Percentiles rank a stretch among this genome's conserved stretches.
Conservation (phyloP, 2,888 invertebrate genomes). For the Mayetiola destructor region DNA sequence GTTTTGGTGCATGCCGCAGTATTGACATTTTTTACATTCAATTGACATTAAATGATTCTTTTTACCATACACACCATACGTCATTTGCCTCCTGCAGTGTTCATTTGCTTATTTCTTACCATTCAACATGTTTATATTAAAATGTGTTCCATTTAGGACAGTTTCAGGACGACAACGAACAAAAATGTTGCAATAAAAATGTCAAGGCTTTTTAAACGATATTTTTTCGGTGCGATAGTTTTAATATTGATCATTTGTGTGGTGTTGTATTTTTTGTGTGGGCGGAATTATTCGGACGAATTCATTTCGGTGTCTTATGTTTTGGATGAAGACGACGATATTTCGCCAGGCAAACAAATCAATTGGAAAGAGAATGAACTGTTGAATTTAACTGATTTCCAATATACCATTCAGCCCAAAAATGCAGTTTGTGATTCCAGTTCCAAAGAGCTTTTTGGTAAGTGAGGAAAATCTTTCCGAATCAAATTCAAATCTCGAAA, state of each 20-base stretch:
- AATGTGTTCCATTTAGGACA: too few species aligned
- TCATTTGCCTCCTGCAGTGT: too few species aligned
- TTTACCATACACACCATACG: too few species aligned
- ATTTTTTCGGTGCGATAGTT: neutral
- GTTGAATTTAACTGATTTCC: neutral
- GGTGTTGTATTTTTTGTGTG: neutral
- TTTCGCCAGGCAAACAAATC: neutral
- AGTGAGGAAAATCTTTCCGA: too few species aligned
- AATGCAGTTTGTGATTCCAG: neutral
- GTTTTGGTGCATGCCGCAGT: too few species aligned
- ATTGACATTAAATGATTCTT: too few species aligned
- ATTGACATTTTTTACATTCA: too few species aligned
- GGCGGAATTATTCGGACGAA: constrained; percentile 2
- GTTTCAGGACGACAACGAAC: too few species aligned
- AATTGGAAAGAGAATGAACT: neutral
- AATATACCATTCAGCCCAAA: neutral
- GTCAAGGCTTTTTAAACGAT: neutral
- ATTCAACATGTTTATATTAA: too few species aligned
- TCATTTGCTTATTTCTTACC: too few species aligned
- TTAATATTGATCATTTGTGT: neutral
- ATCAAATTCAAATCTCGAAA: neutral
- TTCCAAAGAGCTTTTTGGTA: neutral
- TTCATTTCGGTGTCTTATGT: constrained; percentile 8
- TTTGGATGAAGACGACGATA: neutral
- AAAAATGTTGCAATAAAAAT: too few species aligned